Percentiles rank a stretch among this genome's conserved stretches.
Conservation (phyloP, 2,797 vertebrate genomes). For the Pipistrellus pipistrellus region DNA sequence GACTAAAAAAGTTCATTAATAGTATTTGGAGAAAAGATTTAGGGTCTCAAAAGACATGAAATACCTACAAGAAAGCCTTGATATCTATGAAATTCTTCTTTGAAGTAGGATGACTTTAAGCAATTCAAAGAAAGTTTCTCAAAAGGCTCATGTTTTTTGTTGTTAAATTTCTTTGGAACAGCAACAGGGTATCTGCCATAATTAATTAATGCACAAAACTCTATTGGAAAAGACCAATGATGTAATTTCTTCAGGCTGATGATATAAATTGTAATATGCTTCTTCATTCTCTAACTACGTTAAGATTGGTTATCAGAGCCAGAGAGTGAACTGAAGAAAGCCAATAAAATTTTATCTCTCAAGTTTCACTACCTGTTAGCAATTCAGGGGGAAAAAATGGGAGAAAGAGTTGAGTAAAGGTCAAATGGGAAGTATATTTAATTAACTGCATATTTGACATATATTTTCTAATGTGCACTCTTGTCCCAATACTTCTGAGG, state of each 20-base stretch:
- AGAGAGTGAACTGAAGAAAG: constrained; percentile 38
- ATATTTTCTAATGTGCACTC: constrained; percentile 9
- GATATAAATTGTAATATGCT: constrained; percentile 6
- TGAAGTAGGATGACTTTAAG: background rate
- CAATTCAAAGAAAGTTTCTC: background rate
- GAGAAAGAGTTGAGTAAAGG: background rate
- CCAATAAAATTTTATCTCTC: constrained; percentile 18
- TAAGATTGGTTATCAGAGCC: constrained; percentile 26
- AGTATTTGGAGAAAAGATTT: background rate
- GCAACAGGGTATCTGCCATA: background rate
- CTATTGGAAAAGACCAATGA: constrained; percentile 18
- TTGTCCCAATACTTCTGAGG: background rate
- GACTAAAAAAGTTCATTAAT: background rate
- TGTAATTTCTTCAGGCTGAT: background rate
- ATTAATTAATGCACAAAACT: constrained; percentile 16
- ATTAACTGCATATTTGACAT: constrained; percentile 31
- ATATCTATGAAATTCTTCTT: constrained; percentile 6
- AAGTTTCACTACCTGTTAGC: constrained; percentile 1
- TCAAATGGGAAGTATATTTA: constrained; percentile 53
- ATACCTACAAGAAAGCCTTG: background rate
- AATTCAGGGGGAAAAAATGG: background rate
- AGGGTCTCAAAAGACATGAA: constrained; percentile 37
- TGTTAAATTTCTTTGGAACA: constrained; percentile 20
- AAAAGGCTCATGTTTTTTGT: background rate
- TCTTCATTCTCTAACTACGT: constrained; percentile 48